Percentiles rank a stretch among this genome's conserved stretches.
These are phyloP conservation scores for Elysia crispata DNA, from an alignment of 2,888 invertebrate genomes.

Conservation along the genomic window DNA sequence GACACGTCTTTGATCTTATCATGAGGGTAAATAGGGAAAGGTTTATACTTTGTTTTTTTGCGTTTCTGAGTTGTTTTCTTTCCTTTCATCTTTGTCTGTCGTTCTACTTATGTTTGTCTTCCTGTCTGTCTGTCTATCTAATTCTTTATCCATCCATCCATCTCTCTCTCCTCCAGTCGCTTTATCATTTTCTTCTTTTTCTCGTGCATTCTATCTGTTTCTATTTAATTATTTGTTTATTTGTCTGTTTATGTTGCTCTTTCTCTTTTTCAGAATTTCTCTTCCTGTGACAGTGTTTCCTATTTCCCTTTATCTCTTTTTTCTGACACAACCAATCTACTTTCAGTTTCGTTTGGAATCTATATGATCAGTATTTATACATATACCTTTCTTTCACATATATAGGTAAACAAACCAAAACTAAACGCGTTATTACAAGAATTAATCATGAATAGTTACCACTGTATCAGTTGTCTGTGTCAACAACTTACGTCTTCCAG, in stretches of 20 bases:
- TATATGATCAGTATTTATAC: no score
- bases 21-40: background rate
- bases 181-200: conserved; percentile 11
- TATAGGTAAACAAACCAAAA: no score
- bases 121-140: background rate
- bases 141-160: background rate
- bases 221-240: conserved; percentile 22
- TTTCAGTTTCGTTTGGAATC: no score
- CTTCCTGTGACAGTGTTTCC: no score
- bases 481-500: no score
- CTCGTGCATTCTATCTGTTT: background rate
- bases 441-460: no score
- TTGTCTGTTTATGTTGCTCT: conserved; percentile 7
- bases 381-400: no score
- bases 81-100: background rate
- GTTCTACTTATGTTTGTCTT: background rate
- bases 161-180: conserved; percentile 20
- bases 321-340: no score
- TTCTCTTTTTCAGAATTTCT: conserved; percentile 17
- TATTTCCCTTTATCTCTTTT: no score
- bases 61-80: background rate
- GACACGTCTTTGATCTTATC: no score
- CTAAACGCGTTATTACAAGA: no score
- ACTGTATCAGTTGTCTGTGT: no score
- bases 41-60: background rate